A percentile compares a stretch with the other conserved stretches of the same genome.
These are phyloP conservation scores for Clinocottus analis DNA, from an alignment of 2,113 vertebrate species.

Conservation along the genomic window DNA sequence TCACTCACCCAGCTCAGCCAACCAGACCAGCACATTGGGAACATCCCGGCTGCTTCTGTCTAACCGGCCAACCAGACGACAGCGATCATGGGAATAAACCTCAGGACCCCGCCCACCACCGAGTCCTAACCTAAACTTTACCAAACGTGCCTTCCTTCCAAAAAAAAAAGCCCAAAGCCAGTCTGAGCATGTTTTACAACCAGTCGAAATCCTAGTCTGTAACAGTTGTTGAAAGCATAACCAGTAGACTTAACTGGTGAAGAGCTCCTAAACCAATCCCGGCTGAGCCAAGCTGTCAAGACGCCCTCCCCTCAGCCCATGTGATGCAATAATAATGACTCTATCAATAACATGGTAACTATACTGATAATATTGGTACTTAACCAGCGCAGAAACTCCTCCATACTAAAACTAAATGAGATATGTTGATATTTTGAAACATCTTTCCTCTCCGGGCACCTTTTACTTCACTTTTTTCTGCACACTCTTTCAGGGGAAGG, in stretches of 20 bases:
- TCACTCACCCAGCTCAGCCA: constrained; percentile 73
- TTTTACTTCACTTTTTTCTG: not conserved
- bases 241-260: constrained; percentile 40
- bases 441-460: constrained; percentile 33
- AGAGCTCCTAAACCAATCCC: constrained; percentile 53
- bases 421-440: constrained; percentile 26
- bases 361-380: constrained; percentile 6
- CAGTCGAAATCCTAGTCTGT: constrained; percentile 44
- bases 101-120: constrained; percentile 65
- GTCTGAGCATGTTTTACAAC: constrained; percentile 29
- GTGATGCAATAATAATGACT: constrained; percentile 91
- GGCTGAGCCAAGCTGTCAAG: constrained; percentile 55
- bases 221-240: constrained; percentile 1
- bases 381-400: constrained; percentile 52
- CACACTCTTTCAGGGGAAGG: not conserved
- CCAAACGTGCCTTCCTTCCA: constrained; percentile 73
- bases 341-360: constrained; percentile 64
- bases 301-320: constrained; percentile 87
- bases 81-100: constrained; percentile 69
- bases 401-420: constrained; percentile 46
- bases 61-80: constrained; percentile 75
- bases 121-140: constrained; percentile 58
- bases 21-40: constrained; percentile 76
- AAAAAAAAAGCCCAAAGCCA: constrained; percentile 57
- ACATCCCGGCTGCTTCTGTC: constrained; percentile 74